Conservation (phyloP, 2,797 vertebrate genomes). For the Leptatherina wallacei region DNA sequence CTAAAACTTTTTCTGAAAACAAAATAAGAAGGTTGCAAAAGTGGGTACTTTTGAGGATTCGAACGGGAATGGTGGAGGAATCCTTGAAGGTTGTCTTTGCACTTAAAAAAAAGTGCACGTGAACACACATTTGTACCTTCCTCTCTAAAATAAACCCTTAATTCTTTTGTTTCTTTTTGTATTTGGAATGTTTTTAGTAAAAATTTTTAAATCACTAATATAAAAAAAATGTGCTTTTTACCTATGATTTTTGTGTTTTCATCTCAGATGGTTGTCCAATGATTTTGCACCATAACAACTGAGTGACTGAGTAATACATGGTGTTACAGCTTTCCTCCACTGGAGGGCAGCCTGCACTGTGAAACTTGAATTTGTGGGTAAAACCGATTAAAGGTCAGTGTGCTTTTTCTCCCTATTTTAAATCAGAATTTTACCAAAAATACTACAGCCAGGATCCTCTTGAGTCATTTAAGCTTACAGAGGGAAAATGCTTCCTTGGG, state of each 20-base stretch:
- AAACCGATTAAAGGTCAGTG: conserved; percentile 78
- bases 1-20: conserved; percentile 53
- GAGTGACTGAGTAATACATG: conserved; percentile 46
- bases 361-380: conserved; percentile 42
- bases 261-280: conserved; percentile 10
- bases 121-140: conserved; percentile 43
- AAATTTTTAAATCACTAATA: conserved; percentile 53
- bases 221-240: conserved; percentile 68
- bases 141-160: conserved; percentile 37
- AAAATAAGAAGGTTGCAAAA: conserved; percentile 52
- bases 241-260: conserved; percentile 40
- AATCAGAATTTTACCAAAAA: conserved; percentile 58
- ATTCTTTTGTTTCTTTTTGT: conserved; percentile 47
- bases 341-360: conserved; percentile 66
- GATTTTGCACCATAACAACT: conserved; percentile 58
- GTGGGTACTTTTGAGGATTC: conserved; percentile 53
- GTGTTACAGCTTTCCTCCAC: conserved; percentile 61
- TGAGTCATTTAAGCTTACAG: conserved; percentile 36
- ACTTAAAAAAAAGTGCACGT: conserved; percentile 49
- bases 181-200: conserved; percentile 75
- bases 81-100: conserved; percentile 77
- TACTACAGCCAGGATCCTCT: conserved; percentile 49
- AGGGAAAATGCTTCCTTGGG: conserved; percentile 24
- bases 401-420: conserved; percentile 60
- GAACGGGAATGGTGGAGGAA: conserved; percentile 85